Evolutionary conservation across 37 sponge, comb jelly and placozoan species (phyloP), one percentile per base, ranked within the genome.

Genomic region (Hormiphora californensis): DNA sequence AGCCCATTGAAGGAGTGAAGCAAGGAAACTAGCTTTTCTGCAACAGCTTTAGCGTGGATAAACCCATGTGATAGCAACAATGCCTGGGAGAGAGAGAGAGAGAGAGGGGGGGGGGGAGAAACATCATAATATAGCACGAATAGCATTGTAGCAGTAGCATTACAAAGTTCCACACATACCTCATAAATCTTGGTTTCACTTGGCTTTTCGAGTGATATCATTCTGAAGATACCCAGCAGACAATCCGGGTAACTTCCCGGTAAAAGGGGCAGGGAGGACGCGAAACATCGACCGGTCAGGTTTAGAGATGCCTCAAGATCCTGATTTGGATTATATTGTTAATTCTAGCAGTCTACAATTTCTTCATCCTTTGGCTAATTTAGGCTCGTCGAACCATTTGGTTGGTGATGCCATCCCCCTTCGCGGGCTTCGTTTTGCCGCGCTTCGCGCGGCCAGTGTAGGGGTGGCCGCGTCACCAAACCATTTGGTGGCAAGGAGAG

Each of bases 1-100:
- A 73, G 81, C 2, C 46, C 81, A 43, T 73, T 73, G 81, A 73
- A 73, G 44, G 81, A 73, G 4, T 11, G 7, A 19, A 73, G 81
- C 46, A 73, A 40, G 21, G 81, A 73, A 15, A 73, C 81, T 28
- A 73, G 81, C 81, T 73, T 73, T 37, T 43, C 21, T n/a, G 81
- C 32, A 1, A 73, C 46, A 21, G 12, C 36, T 15, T 46, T 46
- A 22, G 81, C 81, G 23, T 25, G 43, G 23, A 32, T 36, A 33
- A 73, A 73, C 1, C 81, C 81, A 30, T 73, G 41, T 27, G 81
- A n/a, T 4, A 73, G 44, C 1, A 73, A 28, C 9, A 73, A 46
- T 32, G 81, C 81, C 81, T 73, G 44, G 23, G 19, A 57, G 21
- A 57, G 19, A 57, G 59, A 4, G 12, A 12, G 11, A 46, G 12